Conservation (phyloP, 2,888 invertebrate genomes). For the Keiferia lycopersicella region DNA sequence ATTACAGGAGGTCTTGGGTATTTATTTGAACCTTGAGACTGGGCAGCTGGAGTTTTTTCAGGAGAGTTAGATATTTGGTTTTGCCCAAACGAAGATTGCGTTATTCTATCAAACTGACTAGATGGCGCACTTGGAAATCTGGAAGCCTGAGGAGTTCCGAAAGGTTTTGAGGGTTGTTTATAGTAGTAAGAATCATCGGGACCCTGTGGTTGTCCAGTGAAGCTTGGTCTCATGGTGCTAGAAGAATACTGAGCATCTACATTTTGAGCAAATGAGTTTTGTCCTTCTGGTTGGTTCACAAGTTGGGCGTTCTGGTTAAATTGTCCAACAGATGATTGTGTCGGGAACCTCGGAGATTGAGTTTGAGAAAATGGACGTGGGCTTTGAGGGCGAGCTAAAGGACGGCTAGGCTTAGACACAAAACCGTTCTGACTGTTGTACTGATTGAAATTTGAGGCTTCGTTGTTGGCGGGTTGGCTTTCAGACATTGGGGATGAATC, state of each 20-base stretch:
- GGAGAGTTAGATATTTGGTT: conserved; percentile 30
- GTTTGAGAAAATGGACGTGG: conserved; percentile 23
- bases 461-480: conserved; percentile 23
- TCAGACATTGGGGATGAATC: neutral
- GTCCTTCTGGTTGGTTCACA: conserved; percentile 21
- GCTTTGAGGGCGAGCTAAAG: conserved; percentile 21
- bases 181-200: conserved; percentile 57
- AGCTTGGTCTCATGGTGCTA: conserved; percentile 41
- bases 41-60: conserved; percentile 34
- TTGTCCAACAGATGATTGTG: conserved; percentile 29
- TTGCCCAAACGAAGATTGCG: conserved; percentile 33
- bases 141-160: conserved; percentile 44
- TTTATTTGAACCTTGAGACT: conserved; percentile 27
- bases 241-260: conserved; percentile 37
- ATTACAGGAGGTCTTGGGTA: conserved; percentile 33
- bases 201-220: conserved; percentile 25
- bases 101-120: conserved; percentile 48
- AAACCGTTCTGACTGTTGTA: conserved; percentile 26
- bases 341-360: conserved; percentile 29
- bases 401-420: conserved; percentile 28
- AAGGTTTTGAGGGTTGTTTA: conserved; percentile 56
- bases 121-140: conserved; percentile 45
- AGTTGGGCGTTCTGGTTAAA: conserved; percentile 31
- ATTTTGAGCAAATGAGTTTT: conserved; percentile 34
- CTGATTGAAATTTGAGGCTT: conserved; percentile 31